Conservation (phyloP, 2,797 vertebrate genomes). For the Ceryle rudis region DNA sequence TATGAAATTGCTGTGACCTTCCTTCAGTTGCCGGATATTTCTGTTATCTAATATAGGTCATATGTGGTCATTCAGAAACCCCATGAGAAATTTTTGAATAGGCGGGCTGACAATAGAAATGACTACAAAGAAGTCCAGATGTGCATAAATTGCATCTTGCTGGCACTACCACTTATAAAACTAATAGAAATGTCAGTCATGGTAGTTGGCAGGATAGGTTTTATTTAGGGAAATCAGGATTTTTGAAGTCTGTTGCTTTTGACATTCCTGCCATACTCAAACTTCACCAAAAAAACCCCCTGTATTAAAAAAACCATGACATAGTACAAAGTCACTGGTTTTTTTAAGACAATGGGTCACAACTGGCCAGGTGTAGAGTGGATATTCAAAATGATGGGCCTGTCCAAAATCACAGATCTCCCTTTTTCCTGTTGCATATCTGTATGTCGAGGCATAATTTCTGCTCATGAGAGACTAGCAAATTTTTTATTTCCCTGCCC, state of each 20-base stretch:
- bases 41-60: not conserved
- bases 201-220: not conserved
- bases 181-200: conserved; percentile 41
- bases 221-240: conserved; percentile 3
- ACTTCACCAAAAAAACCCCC: not conserved
- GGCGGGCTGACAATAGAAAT: not conserved
- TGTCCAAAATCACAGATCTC: not conserved
- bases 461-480: not conserved
- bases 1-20: not conserved
- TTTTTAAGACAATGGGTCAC: not conserved
- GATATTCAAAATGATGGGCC: not conserved
- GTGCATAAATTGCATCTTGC: conserved; percentile 21
- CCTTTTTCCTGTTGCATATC: not conserved
- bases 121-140: not conserved
- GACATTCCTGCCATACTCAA: not conserved
- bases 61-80: not conserved
- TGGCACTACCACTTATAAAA: not conserved
- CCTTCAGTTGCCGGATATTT: not conserved
- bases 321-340: not conserved
- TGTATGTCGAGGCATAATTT: not conserved
- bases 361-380: not conserved
- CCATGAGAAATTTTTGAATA: not conserved
- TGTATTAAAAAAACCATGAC: not conserved
- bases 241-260: not conserved
- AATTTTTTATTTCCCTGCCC: not conserved